Percentiles rank a stretch among this genome's conserved stretches.
Evolutionary conservation across 2,888 invertebrate genomes (phyloP).

Genomic region (Melinaea menophilus): DNA sequence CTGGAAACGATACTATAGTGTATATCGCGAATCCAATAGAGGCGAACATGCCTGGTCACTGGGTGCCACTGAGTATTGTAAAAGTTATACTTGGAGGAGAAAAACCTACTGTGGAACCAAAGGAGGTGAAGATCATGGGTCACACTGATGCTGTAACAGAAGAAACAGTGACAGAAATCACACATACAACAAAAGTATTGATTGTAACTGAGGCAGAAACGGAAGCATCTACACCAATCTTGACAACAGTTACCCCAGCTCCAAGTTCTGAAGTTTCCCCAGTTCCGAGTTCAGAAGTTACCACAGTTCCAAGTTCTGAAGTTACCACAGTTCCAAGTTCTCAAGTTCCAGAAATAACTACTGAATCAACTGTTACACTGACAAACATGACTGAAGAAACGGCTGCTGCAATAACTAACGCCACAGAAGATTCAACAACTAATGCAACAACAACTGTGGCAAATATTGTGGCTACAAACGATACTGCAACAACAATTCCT

Average conservation of each 20-base stretch:
- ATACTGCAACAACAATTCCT: constrained; percentile 11
- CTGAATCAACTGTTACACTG: too few species aligned
- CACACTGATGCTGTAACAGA: constrained; percentile 17
- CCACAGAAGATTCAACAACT: constrained; percentile 22
- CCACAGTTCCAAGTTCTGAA: too few species aligned
- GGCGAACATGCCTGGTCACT: constrained; percentile 56
- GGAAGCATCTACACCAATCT: too few species aligned
- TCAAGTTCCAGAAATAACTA: too few species aligned
- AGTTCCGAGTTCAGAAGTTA: too few species aligned
- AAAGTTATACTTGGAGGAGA: constrained; percentile 44
- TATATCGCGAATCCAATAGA: constrained; percentile 58
- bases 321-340: too few species aligned
- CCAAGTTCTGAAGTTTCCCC: too few species aligned
- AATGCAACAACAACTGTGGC: constrained; percentile 21
- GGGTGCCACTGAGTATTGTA: constrained; percentile 54
- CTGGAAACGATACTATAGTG: constrained; percentile 39
- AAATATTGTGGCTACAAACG: constrained; percentile 13
- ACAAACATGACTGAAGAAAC: too few species aligned
- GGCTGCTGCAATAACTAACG: constrained; percentile 13
- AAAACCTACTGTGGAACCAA: constrained; percentile 14
- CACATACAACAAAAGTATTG: constrained; percentile 11
- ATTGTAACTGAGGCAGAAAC: constrained; percentile 1
- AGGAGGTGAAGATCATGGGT: constrained; percentile 12
- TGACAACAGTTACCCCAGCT: too few species aligned
- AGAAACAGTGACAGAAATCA: constrained; percentile 11